Evolutionary conservation across 2,113 vertebrate genomes (phyloP), one percentile per base, ranked within the genome.

Genomic region (Tympanuchus pallidicinctus): DNA sequence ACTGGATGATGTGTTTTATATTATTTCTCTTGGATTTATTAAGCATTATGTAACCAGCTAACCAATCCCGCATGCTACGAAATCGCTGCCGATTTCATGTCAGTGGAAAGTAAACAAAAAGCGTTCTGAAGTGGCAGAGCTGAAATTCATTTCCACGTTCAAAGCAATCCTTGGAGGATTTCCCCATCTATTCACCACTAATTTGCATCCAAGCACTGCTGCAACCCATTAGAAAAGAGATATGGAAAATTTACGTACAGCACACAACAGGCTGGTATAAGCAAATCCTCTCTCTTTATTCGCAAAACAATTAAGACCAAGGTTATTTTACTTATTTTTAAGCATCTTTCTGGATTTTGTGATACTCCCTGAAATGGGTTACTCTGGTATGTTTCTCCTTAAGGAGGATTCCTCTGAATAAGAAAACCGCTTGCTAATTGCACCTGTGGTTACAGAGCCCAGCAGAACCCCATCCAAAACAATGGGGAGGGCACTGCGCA

Each of bases 11-110:
- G 91, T 93, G 93, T 88, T 96, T 95, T 61, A 69, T 90, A 78
- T 96, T 96, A 94, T 94, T 97, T 94, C 82, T 95, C 80, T 94
- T 94, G 96, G 90, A 95, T 95, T 93, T 95, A 94, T 93, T 77
- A 61, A 93, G 90, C 85, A 92, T 96, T 91, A 92, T 95, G 95
- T 92, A 95, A 94, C 57, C 14, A 11, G 59, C 61, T 95, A 91
- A 94, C 86, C 69, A 61, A 83, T 72, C 89, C 91, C 73, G 64
- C 82, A 67, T 91, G 91, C 73, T 5, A 90, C 4, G 27, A 89
- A 82, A 80, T 85, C 30, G 25, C 8, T 13, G 92, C 81, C 89
- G 94, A 92, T 89, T 88, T 85, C 66, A 91, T 95, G 83, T 87
- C 80, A 90, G 86, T 87, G 91, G 93, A 95, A 95, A 96, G 88